Percentiles rank a stretch among this genome's conserved stretches.
Evolutionary conservation across 1,140 invertebrate genomes (phyloP).

Genomic region (Calephelis nemesis): DNA sequence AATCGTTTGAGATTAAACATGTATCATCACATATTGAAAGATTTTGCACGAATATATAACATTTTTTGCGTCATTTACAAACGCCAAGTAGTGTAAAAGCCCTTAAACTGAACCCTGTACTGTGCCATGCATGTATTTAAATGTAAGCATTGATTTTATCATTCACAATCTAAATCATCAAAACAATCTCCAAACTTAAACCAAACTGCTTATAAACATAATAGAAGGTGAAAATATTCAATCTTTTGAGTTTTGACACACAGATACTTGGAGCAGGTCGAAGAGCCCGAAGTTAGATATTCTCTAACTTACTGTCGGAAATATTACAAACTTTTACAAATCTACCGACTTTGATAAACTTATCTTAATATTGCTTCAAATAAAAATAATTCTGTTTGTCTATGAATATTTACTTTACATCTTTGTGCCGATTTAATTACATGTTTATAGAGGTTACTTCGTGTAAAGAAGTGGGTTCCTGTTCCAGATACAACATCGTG

Average conservation of each 20-base stretch:
- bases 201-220: conserved; percentile 1
- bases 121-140: no score
- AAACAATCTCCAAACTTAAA: not conserved
- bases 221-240: conserved; percentile 10
- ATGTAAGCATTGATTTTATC: no score
- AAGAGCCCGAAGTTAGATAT: conserved; percentile 5
- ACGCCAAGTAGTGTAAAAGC: no score
- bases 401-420: no score
- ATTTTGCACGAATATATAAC: no score
- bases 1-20: no score
- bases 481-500: no score
- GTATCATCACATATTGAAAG: no score
- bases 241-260: conserved; percentile 18
- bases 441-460: no score
- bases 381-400: not conserved
- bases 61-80: no score
- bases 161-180: not conserved
- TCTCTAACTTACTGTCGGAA: conserved; percentile 1
- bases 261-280: not conserved
- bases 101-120: not conserved
- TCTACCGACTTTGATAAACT: conserved; percentile 1
- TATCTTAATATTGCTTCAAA: conserved; percentile 4
- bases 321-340: conserved; percentile 14
- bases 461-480: no score
- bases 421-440: no score